These are phyloP conservation scores for Muscicapa adusta DNA, from an alignment of 2,113 vertebrate genomes.

Conservation along the genomic window DNA sequence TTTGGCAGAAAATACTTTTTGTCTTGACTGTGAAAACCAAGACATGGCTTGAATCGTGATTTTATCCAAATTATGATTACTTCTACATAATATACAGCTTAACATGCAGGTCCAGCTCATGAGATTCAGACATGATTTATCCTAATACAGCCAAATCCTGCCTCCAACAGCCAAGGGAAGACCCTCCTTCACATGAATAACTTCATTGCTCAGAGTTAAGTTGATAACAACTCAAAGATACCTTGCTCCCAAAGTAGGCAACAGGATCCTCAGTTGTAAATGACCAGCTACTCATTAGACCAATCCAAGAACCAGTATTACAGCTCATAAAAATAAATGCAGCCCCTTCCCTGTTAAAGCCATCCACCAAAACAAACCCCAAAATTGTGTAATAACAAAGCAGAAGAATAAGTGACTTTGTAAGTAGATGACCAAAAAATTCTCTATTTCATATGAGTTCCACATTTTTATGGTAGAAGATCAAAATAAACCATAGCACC, in stretches of 20 bases:
- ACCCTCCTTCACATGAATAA: background rate
- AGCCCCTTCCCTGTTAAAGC: background rate
- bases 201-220: background rate
- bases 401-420: background rate
- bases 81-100: background rate
- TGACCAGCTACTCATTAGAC: background rate
- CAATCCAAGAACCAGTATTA: background rate
- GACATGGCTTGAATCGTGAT: background rate
- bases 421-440: background rate
- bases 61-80: background rate
- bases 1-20: background rate
- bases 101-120: background rate
- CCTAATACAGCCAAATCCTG: background rate
- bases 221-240: conserved; percentile 41
- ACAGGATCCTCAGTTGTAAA: background rate
- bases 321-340: background rate
- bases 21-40: background rate
- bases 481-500: background rate
- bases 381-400: fast-evolving
- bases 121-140: background rate
- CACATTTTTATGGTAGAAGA: background rate
- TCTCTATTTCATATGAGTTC: background rate
- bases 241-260: background rate
- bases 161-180: background rate
- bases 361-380: background rate